Conservation (phyloP, 1,140 invertebrate genomes). For the Diachasma alloeum region DNA sequence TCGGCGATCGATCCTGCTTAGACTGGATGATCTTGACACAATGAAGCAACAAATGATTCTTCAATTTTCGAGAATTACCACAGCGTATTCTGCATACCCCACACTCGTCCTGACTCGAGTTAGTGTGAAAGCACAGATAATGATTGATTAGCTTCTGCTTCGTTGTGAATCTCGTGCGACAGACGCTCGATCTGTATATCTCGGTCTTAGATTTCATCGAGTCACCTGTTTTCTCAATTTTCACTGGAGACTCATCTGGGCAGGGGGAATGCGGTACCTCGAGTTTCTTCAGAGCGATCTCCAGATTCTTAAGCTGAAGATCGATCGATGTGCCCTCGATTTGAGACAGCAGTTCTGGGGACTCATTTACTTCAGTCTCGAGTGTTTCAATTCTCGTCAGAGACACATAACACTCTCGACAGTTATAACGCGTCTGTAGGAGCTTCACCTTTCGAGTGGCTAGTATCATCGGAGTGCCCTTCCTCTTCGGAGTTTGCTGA, state of each 20-base stretch:
- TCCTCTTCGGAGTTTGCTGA: not conserved
- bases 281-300: conserved; percentile 19
- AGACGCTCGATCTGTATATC: conserved; percentile 7
- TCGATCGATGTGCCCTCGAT: not conserved
- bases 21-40: conserved; percentile 5
- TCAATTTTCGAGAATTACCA: not conserved
- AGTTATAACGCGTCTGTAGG: not conserved
- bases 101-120: not conserved
- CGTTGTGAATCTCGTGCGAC: conserved; percentile 10
- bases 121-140: conserved; percentile 6
- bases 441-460: not conserved
- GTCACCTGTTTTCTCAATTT: not conserved
- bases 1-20: not conserved
- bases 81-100: not conserved
- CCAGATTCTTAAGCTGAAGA: conserved; percentile 24
- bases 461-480: not conserved
- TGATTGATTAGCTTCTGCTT: conserved; percentile 6
- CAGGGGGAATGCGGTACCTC: not conserved
- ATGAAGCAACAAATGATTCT: not conserved
- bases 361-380: not conserved
- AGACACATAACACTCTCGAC: not conserved
- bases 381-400: not conserved
- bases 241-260: not conserved
- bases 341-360: not conserved
- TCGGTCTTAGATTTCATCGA: not conserved